Evolutionary conservation across 2,888 invertebrate species (phyloP), one percentile per base, ranked within the genome.

Genomic region (Eubasilissa splendida): DNA sequence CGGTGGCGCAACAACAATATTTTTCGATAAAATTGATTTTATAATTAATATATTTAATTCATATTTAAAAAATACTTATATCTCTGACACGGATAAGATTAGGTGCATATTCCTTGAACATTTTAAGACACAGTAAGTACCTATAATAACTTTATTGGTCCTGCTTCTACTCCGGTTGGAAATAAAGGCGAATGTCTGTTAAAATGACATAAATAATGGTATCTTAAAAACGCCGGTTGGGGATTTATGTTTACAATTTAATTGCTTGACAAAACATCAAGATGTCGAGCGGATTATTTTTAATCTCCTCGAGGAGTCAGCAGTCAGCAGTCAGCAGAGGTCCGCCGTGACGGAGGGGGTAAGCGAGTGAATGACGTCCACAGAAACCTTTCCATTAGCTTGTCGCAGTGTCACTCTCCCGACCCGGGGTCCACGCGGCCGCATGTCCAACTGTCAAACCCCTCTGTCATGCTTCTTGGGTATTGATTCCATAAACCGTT

Each of bases 301-400:
- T n/a, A 66, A 66, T 66, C 66, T 66, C 42, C n/a, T 33, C 50
- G 50, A 68, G 50, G 3, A 42, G 42, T 7, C 4, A 5, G 42
- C 4, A 42, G 42, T 22, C 22, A 22, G 22, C 31, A 33, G 33
- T n/a, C 14, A 4, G 66, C 50, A 8, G n/a, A 68, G 50, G n/a
- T 52, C 50, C 66, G 66, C 50, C 22, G 11, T 66, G 66, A 4
- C 12, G 33, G n/a, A 31, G 66, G 33, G 42, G 66, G 66, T 66
- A n/a, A 68, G 50, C 56, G 70, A 71, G 7, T 71, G 71, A 71
- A 56, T 71, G 71, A 80, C 80, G 68, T 71, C 66, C 77, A 59
- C 63, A 70, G 50, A 68, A 74, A 81, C 63, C 68, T 53, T 79
- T 81, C 81, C 81, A 81, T 81, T 81, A 81, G 79, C 81, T 56